phyloP scores from a whole-genome alignment of 2,797 vertebrate species.

The Arctocebus calabarensis region DNA sequence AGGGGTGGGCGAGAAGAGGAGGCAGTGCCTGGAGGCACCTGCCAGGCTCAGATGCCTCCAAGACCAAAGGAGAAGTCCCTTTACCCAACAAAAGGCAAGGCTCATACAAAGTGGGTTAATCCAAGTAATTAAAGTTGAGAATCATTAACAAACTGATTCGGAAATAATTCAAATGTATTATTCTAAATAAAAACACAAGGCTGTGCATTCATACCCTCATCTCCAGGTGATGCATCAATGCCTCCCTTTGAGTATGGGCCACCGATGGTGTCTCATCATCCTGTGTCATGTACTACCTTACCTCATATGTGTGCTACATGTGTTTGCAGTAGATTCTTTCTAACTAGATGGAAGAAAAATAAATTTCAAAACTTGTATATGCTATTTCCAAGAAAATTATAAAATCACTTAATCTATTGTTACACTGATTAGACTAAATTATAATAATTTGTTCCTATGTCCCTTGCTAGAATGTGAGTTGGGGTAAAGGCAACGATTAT shows the following conservation, averaged over 20 bases:
- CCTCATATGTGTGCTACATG: neutral
- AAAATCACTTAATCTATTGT: neutral
- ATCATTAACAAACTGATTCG: neutral
- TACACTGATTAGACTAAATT: neutral
- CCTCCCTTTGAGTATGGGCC: neutral
- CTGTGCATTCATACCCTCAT: neutral
- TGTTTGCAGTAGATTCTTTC: neutral
- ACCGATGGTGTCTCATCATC: neutral
- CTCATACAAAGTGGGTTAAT: neutral
- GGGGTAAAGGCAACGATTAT: neutral
- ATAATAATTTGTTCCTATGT: neutral
- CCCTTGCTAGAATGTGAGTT: neutral
- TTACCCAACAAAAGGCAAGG: neutral
- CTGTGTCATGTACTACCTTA: neutral
- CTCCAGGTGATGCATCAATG: neutral
- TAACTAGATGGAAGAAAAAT: slow-evolving; percentile 8
- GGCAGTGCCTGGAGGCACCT: neutral
- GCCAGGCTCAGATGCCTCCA: neutral
- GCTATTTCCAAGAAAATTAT: slow-evolving; percentile 29
- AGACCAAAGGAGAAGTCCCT: neutral
- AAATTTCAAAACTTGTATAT: neutral
- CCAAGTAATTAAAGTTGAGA: neutral
- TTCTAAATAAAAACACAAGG: neutral
- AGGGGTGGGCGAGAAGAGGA: fast-evolving
- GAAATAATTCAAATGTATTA: neutral